A percentile compares a stretch with the other conserved stretches of the same genome.
These are phyloP conservation scores for Zapornia atra DNA, from an alignment of 2,113 vertebrate genomes.

Conservation along the genomic window DNA sequence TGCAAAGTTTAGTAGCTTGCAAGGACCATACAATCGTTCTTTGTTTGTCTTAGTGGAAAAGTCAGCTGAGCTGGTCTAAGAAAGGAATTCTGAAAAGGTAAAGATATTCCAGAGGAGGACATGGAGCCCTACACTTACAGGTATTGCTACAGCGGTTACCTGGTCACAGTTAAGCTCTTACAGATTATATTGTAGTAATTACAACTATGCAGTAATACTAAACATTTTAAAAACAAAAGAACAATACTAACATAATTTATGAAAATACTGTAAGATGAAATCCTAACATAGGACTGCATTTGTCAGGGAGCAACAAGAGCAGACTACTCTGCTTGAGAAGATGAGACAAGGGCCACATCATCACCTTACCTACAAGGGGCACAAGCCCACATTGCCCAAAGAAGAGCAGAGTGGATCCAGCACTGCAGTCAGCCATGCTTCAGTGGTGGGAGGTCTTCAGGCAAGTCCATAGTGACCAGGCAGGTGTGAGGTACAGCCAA, in stretches of 20 bases:
- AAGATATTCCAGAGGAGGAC: background rate
- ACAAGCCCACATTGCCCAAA: background rate
- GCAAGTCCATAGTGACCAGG: fast-evolving
- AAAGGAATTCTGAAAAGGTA: background rate
- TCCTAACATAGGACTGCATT: background rate
- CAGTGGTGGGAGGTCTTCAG: background rate
- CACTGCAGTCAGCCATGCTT: background rate
- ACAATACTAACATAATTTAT: background rate
- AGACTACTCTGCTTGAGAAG: background rate
- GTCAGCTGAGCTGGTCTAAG: background rate
- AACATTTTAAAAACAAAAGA: background rate
- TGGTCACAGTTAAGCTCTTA: background rate
- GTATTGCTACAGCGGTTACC: background rate
- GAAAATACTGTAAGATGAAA: background rate
- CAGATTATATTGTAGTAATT: background rate
- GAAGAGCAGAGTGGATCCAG: background rate
- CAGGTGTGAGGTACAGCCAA: background rate
- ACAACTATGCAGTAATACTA: background rate
- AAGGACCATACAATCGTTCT: background rate
- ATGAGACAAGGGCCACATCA: background rate
- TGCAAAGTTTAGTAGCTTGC: background rate
- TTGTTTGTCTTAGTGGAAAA: background rate
- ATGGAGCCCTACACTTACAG: background rate
- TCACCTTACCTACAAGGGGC: background rate
- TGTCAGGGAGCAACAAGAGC: background rate